phyloP scores from a whole-genome alignment of 2,888 invertebrate genomes.

The Priocnemis perturbator region DNA sequence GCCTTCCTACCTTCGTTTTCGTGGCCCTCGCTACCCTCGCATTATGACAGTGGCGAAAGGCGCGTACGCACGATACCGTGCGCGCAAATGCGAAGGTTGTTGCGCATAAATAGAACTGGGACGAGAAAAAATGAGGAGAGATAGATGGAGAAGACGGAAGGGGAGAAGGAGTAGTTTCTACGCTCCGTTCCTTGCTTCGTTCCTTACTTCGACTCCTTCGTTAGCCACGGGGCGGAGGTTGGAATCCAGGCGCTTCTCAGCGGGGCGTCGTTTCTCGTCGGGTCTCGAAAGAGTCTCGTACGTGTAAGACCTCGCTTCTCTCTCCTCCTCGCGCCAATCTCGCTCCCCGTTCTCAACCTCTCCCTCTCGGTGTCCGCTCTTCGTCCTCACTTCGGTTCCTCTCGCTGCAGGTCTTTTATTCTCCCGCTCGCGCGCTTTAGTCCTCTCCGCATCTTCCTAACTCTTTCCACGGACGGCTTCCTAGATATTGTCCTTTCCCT shows the following conservation, averaged over 20 bases:
- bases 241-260: constrained; percentile 72
- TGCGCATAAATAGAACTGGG: too few species aligned
- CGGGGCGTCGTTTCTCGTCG: constrained; percentile 64
- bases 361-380: not conserved
- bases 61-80: too few species aligned
- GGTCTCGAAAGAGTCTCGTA: constrained; percentile 48
- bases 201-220: constrained; percentile 56
- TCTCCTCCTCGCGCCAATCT: constrained; percentile 34
- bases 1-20: too few species aligned
- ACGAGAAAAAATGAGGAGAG: not conserved
- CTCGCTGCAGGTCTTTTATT: not conserved
- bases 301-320: constrained; percentile 39
- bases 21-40: too few species aligned
- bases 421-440: too few species aligned
- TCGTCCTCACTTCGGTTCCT: not conserved
- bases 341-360: constrained; percentile 16
- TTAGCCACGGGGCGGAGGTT: constrained; percentile 70
- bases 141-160: constrained; percentile 24
- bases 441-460: too few species aligned
- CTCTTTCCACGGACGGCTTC: too few species aligned
- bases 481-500: too few species aligned
- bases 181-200: too few species aligned
- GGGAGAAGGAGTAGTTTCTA: constrained; percentile 13
- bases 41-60: too few species aligned
- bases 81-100: too few species aligned